Evolutionary conservation across 2,888 invertebrate species (phyloP), one percentile per base, ranked within the genome.

Genomic region (Allacma fusca): DNA sequence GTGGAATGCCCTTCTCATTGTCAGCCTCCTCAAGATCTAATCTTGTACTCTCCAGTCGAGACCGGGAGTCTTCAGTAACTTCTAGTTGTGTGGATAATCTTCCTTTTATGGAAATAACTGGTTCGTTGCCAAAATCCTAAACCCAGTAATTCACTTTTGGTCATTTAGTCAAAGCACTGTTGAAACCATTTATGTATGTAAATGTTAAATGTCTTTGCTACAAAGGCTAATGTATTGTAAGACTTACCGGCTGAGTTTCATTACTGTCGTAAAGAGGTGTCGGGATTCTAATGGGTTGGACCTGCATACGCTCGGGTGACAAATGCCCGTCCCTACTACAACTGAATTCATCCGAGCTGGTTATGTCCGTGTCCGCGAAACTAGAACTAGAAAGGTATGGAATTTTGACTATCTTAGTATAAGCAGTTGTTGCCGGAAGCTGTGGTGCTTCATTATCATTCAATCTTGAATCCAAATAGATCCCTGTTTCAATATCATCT

Each of bases 301-400:
- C 34, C 34, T 34, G 34, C 34, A 34, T 34, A 34, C 34, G 34
- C 9, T 34, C 34, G 5, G 34, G n/a, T 19, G 50, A 50, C 2
- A 50, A 50, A 50, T 50, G 34, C 34, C 34, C n/a, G 16, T 50
- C n/a, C n/a, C 19, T n/a, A 12, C n/a, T 16, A 5, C n/a, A 1
- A n/a, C 19, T 50, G 19, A 50, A n/a, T 19, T 50, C 50, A 12
- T 50, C 50, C 50, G 50, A 50, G 16, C 19, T 19, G 16, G 50
- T 50, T 50, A 50, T 50, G 19, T 50, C 50, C 50, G 62, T 62
- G 62, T 62, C 24, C 4, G 23, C 62, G 16, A 62, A 62, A 16
- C 62, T 62, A 9, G 62, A 62, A 16, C 13, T 13, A 13, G 62
- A 21, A 12, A 62, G 12, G 16, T 62, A 62, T 1, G 62, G 62